These are phyloP conservation scores for Sciaenops ocellatus DNA, from an alignment of 2,797 vertebrate species.

Conservation along the genomic window DNA sequence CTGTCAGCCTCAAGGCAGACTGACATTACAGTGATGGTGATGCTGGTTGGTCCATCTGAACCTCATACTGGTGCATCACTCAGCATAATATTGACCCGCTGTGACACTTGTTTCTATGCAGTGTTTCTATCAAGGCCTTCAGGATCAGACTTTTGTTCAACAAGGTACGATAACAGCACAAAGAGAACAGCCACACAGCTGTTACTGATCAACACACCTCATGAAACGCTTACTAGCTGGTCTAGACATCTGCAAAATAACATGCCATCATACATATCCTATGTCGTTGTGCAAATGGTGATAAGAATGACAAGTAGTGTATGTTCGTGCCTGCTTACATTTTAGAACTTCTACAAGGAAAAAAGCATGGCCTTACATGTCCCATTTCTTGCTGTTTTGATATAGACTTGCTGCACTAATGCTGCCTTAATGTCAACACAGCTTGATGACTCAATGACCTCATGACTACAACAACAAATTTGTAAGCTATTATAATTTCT, in stretches of 20 bases:
- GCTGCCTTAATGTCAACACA: not conserved
- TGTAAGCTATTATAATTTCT: no score
- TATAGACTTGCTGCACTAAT: no score
- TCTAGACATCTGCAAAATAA: constrained; percentile 11
- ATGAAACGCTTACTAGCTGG: not conserved
- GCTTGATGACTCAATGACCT: not conserved
- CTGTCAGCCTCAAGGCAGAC: constrained; percentile 12
- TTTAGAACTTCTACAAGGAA: not conserved
- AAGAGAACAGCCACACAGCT: constrained; percentile 16
- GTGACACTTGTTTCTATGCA: not conserved
- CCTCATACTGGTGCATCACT: not conserved
- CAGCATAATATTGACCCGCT: constrained; percentile 4
- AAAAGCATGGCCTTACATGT: not conserved
- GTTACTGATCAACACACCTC: constrained; percentile 31
- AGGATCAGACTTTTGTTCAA: constrained; percentile 6
- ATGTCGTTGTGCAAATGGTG: not conserved
- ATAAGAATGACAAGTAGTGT: not conserved
- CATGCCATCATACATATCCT: not conserved
- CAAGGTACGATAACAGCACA: not conserved
- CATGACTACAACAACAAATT: not conserved
- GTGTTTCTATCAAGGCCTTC: not conserved
- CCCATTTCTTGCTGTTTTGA: not conserved
- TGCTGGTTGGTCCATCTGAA: constrained; percentile 19
- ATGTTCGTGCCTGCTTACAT: not conserved
- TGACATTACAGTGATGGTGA: not conserved